Conservation (phyloP, 2,888 invertebrate species). For the Ptychoptera contaminata region DNA sequence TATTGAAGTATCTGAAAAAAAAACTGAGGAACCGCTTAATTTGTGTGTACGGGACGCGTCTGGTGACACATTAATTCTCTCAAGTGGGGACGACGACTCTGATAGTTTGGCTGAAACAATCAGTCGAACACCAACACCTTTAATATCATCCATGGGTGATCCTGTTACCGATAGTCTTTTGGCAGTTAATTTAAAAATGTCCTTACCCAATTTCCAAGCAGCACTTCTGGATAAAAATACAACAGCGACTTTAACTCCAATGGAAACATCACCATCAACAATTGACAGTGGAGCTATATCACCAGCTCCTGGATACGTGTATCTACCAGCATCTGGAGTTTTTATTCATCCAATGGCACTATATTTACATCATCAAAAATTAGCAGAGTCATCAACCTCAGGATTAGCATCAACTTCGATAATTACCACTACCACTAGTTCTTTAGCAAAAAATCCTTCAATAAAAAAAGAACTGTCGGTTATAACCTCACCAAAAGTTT, state of each 20-base stretch:
- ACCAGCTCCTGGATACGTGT: slow-evolving; percentile 38
- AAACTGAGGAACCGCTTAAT: slow-evolving; percentile 58
- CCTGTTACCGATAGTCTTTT: slow-evolving; percentile 15
- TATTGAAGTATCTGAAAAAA: slow-evolving; percentile 16
- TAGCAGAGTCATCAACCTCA: slow-evolving; percentile 36
- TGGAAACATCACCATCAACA: slow-evolving; percentile 26
- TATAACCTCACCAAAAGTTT: neutral
- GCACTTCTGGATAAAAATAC: slow-evolving; percentile 26
- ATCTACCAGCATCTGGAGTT: slow-evolving; percentile 54
- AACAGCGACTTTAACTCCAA: slow-evolving; percentile 28
- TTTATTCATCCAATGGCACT: slow-evolving; percentile 62
- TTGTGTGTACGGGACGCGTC: slow-evolving; percentile 60
- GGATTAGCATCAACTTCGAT: slow-evolving; percentile 10
- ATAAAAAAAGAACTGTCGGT: neutral
- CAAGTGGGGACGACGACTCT: slow-evolving; percentile 21
- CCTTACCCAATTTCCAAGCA: slow-evolving; percentile 32
- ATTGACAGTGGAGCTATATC: slow-evolving; percentile 26
- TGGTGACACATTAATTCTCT: slow-evolving; percentile 24
- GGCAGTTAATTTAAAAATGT: slow-evolving; percentile 27
- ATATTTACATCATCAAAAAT: slow-evolving; percentile 47
- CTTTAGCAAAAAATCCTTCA: neutral
- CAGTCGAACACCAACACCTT: slow-evolving; percentile 20
- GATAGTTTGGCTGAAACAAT: slow-evolving; percentile 10
- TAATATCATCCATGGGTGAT: slow-evolving; percentile 12
- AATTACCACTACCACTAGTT: neutral